Evolutionary conservation across 2,113 vertebrate genomes (phyloP).

Genomic region (Anolis carolinensis): DNA sequence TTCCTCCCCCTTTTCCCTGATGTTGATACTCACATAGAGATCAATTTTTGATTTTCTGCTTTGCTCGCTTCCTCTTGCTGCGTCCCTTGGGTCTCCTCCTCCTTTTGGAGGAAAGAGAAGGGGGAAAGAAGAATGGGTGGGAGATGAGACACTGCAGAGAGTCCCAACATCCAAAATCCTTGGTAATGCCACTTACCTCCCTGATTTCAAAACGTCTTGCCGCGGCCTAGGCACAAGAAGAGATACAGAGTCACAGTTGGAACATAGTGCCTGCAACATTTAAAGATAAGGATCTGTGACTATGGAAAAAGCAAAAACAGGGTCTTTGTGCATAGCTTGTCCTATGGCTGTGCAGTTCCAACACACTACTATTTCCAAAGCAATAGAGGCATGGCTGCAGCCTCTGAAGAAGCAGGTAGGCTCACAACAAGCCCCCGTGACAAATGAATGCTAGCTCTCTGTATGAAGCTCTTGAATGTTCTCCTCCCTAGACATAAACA

Average conservation of each 20-base stretch:
- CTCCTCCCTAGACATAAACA: no score
- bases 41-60: slow-evolving; percentile 77
- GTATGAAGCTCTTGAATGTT: background rate
- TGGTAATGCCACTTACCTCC: slow-evolving; percentile 69
- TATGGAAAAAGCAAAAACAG: background rate
- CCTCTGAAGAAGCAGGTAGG: background rate
- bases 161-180: fast-evolving
- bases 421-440: background rate
- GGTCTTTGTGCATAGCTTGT: no score
- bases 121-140: slow-evolving; percentile 33
- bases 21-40: slow-evolving; percentile 71
- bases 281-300: background rate
- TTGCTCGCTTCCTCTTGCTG: slow-evolving; percentile 78
- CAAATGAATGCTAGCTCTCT: background rate
- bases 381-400: background rate
- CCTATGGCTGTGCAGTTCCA: no score
- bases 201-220: slow-evolving; percentile 58
- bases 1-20: slow-evolving; percentile 39
- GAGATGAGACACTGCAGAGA: slow-evolving; percentile 29
- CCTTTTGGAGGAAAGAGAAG: slow-evolving; percentile 73
- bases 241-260: background rate
- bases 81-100: slow-evolving; percentile 76
- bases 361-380: no score
- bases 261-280: background rate
- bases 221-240: slow-evolving; percentile 64